These are phyloP conservation scores for Listrodromus nycthemerus DNA, from an alignment of 2,888 invertebrate species.

Conservation along the genomic window DNA sequence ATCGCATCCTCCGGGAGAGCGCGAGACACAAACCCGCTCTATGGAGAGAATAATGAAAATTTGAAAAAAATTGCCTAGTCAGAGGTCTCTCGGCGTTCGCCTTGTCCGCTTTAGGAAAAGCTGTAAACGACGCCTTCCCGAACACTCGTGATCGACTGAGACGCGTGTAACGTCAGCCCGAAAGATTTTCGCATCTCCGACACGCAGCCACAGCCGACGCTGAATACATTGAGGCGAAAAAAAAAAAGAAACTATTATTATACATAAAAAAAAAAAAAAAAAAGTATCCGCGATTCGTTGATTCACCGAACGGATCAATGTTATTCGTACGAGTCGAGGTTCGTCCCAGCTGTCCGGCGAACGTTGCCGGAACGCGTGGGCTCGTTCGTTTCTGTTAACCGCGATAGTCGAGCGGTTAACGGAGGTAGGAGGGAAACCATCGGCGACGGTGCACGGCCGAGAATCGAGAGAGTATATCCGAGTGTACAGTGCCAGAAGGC, in stretches of 20 bases:
- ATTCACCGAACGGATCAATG: conserved; percentile 9
- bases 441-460: neutral
- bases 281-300: conserved; percentile 1
- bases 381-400: conserved; percentile 35
- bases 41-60: neutral
- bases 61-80: neutral
- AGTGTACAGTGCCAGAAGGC: neutral
- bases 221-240: neutral
- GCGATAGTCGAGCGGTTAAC: conserved; percentile 11
- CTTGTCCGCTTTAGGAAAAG: conserved; percentile 16
- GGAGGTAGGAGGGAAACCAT: neutral
- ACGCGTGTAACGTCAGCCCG: conserved; percentile 33
- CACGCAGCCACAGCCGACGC: neutral
- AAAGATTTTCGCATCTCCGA: conserved; percentile 10
- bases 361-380: conserved; percentile 33
- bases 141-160: conserved; percentile 15
- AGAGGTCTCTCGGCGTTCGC: conserved; percentile 16
- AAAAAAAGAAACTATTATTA: neutral
- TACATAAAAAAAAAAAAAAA: neutral
- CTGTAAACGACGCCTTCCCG: neutral
- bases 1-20: conserved; percentile 10
- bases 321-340: conserved; percentile 20
- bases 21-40: conserved; percentile 9
- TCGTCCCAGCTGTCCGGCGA: neutral
- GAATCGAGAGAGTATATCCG: conserved; percentile 3